Percentiles rank a stretch among this genome's conserved stretches.
phyloP scores from a whole-genome alignment of 2,888 invertebrate genomes.

The Bembecia ichneumoniformis region DNA sequence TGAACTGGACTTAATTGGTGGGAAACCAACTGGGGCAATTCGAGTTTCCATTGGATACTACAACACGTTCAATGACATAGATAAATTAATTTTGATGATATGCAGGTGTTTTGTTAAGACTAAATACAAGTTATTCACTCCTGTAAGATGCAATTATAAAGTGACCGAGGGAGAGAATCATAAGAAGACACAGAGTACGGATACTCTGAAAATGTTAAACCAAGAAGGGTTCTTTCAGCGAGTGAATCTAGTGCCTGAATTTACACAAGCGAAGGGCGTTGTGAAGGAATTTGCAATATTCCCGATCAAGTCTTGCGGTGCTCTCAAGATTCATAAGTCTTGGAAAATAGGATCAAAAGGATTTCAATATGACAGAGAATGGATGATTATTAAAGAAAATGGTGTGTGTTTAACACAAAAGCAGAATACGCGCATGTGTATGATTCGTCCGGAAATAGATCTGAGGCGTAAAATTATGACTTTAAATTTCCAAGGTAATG shows the following conservation, averaged over 20 bases:
- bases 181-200: conserved; percentile 16
- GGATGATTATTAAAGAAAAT: conserved; percentile 90
- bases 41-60: conserved; percentile 94
- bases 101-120: conserved; percentile 78
- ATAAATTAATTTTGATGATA: conserved; percentile 81
- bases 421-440: conserved; percentile 82
- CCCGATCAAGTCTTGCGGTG: conserved; percentile 93
- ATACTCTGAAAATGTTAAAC: conserved; percentile 21
- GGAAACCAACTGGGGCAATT: conserved; percentile 92
- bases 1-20: conserved; percentile 85
- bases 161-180: conserved; percentile 10
- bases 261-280: conserved; percentile 21
- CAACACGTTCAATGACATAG: conserved; percentile 81
- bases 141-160: conserved; percentile 22
- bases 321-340: conserved; percentile 74
- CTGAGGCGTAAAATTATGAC: conserved; percentile 65
- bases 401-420: conserved; percentile 93
- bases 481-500: conserved; percentile 74
- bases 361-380: conserved; percentile 89
- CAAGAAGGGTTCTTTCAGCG: conserved; percentile 19
- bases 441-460: conserved; percentile 81
- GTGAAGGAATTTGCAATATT: conserved; percentile 73
- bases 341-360: conserved; percentile 87
- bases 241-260: conserved; percentile 8
- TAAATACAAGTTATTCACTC: conserved; percentile 34